Evolutionary conservation across 2,888 invertebrate species (phyloP), one percentile per base, ranked within the genome.

Genomic region (Tyria jacobaeae): DNA sequence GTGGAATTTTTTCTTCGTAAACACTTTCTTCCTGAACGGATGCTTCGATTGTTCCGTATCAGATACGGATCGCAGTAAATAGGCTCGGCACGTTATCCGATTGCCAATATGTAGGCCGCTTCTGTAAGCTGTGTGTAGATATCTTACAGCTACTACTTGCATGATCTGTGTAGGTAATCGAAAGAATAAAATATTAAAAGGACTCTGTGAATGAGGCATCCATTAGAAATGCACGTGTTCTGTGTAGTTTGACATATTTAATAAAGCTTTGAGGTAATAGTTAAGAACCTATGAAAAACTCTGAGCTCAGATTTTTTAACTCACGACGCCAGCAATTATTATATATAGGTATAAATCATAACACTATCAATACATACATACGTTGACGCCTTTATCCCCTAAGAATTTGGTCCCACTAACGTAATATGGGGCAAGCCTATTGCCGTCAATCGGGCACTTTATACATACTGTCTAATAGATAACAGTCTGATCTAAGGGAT

Each of bases 81-180:
- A 93, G 6, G 93, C 92, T 37, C 84, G 82, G 68, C 92, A 90
- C 1, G 82, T 76, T 17, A 89, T 85, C 55, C 87, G 89, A 71
- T 91, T 90, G n/a, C 87, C 92, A 17, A 87, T 84, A 67, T 92
- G 89, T 0, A 94, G 71, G 0, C 93, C 93, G 60, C 87, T 89
- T 21, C 86, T 84, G 73, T 93, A 93, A 0, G 93, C 93, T 3
- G 93, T 94, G 71, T 94, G 93, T 2, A 94, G 85, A 64, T 92
- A 94, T 3, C 93, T 85, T 1, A 87, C 91, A 10, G 91, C 89
- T 64, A 89, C 79, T 39, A 88, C 87, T 88, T 94, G 93, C 3
- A 92, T 68, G 62, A 91, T 87, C 93, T 94, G 74, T 49, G 10
- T 3, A n/a, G n/a, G n/a, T n/a, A 21, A 57, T 5, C 10, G 12